Base-by-base conservation (phyloP, 1,140 invertebrate species). In the Leptestheria dahalacensis region DNA sequence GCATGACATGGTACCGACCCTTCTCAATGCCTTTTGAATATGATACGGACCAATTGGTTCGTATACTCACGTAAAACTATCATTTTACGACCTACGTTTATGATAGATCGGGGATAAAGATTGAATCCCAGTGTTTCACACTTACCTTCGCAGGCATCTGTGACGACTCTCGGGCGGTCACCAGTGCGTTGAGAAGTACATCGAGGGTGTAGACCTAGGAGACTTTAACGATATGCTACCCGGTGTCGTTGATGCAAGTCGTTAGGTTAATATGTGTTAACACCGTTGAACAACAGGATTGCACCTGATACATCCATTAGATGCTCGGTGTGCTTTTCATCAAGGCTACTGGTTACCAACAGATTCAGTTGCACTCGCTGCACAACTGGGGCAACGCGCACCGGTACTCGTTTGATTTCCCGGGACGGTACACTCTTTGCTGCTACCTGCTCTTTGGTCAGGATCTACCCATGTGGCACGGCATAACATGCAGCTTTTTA, bases 141-240 rank as follows among this genome's bases (percentile, higher is more conserved):
- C 3, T n/a, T n/a, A n/a, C n/a, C n/a, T 28, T 20, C 41, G 11
- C 4, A 60, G 58, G 58, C 18, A 12, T 60, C 2, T 11, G 50
- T 1, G 58, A 60, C n/a, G 48, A 50, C n/a, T 41, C 50, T 54
- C 25, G 47, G 12, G 48, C 53, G 3, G 15, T 61, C 15, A 20
- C n/a, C n/a, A n/a, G n/a, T n/a, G n/a, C n/a, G n/a, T n/a, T n/a
- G n/a, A n/a, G n/a, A n/a, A n/a, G n/a, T n/a, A n/a, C n/a, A n/a
- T n/a, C n/a, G n/a, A n/a, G 3, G 41, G 54, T 11, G 53, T 33
- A 12, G 55, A 62, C 25, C 48, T 51, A 48, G 56, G 54, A 28
- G 58, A 62, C 33, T 62, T 59, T 46, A 57, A 54, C 1, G 25
- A 26, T 15, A 62, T 62, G 61, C 26, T 51, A n/a, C 61, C 61